Evolutionary conservation across 1,140 invertebrate genomes (phyloP).

Genomic region (Zaprionus taronus): DNA sequence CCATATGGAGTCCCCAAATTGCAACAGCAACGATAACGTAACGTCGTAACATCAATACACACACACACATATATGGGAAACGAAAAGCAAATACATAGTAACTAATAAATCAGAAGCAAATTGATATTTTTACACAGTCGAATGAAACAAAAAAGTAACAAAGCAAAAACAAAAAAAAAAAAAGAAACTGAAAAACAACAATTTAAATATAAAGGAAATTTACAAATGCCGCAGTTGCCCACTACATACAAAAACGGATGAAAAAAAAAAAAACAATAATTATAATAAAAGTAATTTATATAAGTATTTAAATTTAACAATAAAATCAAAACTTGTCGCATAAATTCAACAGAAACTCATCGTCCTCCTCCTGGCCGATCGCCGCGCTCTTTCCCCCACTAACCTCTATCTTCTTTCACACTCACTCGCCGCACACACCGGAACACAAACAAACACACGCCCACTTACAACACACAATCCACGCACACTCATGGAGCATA

Average conservation of each 20-base stretch:
- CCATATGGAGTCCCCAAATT: conserved; percentile 56
- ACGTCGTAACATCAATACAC: conserved; percentile 12
- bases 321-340: conserved; percentile 82
- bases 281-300: conserved; percentile 81
- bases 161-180: conserved; percentile 10
- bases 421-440: conserved; percentile 31
- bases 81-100: conserved; percentile 62
- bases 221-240: conserved; percentile 83
- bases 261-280: conserved; percentile 72
- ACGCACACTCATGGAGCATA: conserved; percentile 38
- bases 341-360: conserved; percentile 46
- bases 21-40: conserved; percentile 50
- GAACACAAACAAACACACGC: conserved; percentile 20
- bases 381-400: conserved; percentile 37
- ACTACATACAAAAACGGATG: conserved; percentile 74
- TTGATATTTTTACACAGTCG: conserved; percentile 81
- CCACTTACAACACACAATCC: conserved; percentile 25
- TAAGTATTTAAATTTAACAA: conserved; percentile 82
- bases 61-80: conserved; percentile 29
- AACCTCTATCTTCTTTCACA: conserved; percentile 29
- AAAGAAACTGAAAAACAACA: conserved; percentile 50
- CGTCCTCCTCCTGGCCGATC: conserved; percentile 25
- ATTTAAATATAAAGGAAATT: conserved; percentile 77
- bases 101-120: conserved; percentile 72
- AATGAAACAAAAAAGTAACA: conserved; percentile 43